phyloP scores from a whole-genome alignment of 1,140 invertebrate species.

The Heliconius nattereri region DNA sequence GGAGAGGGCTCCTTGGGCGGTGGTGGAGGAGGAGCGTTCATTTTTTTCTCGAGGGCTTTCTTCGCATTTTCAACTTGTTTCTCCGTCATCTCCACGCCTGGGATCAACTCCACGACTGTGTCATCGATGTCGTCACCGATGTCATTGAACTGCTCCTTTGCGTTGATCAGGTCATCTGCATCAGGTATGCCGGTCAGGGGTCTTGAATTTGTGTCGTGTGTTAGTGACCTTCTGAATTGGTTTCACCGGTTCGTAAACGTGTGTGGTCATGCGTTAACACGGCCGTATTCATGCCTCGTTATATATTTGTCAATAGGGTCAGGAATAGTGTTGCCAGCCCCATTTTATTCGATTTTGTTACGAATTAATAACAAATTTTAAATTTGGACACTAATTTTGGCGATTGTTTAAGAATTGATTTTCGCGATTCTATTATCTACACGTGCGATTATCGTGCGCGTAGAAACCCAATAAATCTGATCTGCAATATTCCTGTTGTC shows the following conservation, averaged over 20 bases:
- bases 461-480: not conserved
- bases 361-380: not conserved
- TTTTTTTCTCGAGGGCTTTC: slow-evolving; percentile 33
- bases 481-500: not conserved
- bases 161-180: slow-evolving; percentile 98
- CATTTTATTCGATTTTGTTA: not conserved
- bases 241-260: not conserved
- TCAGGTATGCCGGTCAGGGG: slow-evolving; percentile 56
- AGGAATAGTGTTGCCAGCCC: slow-evolving; percentile 16
- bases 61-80: slow-evolving; percentile 62
- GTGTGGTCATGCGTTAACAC: slow-evolving; percentile 46
- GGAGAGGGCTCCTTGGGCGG: slow-evolving; percentile 47
- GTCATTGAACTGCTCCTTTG: slow-evolving; percentile 99
- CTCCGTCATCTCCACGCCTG: slow-evolving; percentile 79
- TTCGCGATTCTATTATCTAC: not conserved
- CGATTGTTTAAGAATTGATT: not conserved
- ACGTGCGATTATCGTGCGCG: not conserved
- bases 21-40: slow-evolving; percentile 41
- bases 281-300: slow-evolving; percentile 33
- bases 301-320: slow-evolving; percentile 33
- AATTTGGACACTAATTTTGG: not conserved
- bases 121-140: slow-evolving; percentile 98
- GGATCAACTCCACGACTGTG: slow-evolving; percentile 97
- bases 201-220: slow-evolving; percentile 22
- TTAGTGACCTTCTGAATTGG: slow-evolving; percentile 2